These are phyloP conservation scores for Piaya cayana DNA, from an alignment of 2,113 vertebrate genomes.

Conservation along the genomic window DNA sequence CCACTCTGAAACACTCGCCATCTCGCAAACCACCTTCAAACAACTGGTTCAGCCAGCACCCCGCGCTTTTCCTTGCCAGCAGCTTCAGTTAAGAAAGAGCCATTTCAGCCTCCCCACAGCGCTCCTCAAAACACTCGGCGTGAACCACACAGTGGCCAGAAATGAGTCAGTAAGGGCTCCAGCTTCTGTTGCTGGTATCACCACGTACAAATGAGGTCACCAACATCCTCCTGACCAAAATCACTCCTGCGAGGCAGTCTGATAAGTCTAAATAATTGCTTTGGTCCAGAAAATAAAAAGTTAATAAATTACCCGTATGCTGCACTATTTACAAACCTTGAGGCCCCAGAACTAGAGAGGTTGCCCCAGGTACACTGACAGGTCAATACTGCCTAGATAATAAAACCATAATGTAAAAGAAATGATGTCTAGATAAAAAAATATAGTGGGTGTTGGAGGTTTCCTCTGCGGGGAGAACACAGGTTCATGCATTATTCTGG, in stretches of 20 bases:
- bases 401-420: not conserved
- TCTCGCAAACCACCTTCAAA: not conserved
- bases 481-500: not conserved
- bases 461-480: not conserved
- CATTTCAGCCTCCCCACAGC: not conserved
- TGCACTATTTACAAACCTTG: not conserved
- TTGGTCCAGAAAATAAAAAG: not conserved
- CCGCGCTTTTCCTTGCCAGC: not conserved
- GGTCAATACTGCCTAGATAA: not conserved
- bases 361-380: not conserved
- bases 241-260: not conserved
- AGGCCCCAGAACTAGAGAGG: not conserved
- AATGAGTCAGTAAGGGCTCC: not conserved
- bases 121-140: not conserved
- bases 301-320: not conserved
- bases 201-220: not conserved
- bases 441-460: not conserved
- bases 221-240: not conserved
- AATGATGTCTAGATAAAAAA: not conserved
- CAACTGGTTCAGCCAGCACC: not conserved
- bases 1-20: not conserved
- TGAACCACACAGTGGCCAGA: not conserved
- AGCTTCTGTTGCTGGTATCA: not conserved
- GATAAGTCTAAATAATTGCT: not conserved
- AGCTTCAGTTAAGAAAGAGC: not conserved